Percentiles rank a stretch among this genome's conserved stretches.
Evolutionary conservation across 2,888 invertebrate species (phyloP).

Genomic region (Pomacea canaliculata): DNA sequence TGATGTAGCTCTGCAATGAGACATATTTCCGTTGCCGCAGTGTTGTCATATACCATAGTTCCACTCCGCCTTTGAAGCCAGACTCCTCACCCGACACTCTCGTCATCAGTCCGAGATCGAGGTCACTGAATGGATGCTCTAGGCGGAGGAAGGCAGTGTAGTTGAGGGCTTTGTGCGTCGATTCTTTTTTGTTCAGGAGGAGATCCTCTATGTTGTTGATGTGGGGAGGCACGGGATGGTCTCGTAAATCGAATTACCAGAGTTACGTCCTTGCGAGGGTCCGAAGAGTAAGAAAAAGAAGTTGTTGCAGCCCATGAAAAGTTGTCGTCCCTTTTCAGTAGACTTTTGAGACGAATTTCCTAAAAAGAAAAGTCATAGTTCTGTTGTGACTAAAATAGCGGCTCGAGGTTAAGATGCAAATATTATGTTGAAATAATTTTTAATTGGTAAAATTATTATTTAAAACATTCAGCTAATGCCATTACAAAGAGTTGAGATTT

Average conservation of each 20-base stretch:
- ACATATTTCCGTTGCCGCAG: constrained; percentile 42
- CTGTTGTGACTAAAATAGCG: too few relatives aligned
- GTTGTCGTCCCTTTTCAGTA: constrained; percentile 34
- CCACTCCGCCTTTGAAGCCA: constrained; percentile 37
- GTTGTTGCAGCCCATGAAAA: constrained; percentile 46
- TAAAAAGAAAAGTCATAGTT: constrained; percentile 27
- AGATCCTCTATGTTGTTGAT: too few relatives aligned
- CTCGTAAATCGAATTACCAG: constrained; percentile 38
- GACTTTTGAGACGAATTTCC: constrained; percentile 42
- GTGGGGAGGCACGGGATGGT: constrained; percentile 11
- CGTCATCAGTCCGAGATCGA: constrained; percentile 49
- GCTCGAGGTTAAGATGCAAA: too few relatives aligned
- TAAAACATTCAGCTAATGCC: too few relatives aligned
- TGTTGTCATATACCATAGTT: constrained; percentile 47
- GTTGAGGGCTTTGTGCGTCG: constrained; percentile 25
- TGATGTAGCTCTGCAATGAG: constrained; percentile 39
- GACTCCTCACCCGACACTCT: constrained; percentile 36
- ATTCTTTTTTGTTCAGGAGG: too few relatives aligned
- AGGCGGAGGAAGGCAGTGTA: constrained; percentile 42
- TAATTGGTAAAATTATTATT: too few relatives aligned
- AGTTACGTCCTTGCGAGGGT: constrained; percentile 46
- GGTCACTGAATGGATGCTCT: constrained; percentile 51
- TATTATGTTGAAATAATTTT: too few relatives aligned
- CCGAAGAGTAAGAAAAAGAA: constrained; percentile 47
- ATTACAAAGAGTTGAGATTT: too few relatives aligned